Conservation (phyloP, 2,888 invertebrate genomes). For the Euplagia quadripunctaria region DNA sequence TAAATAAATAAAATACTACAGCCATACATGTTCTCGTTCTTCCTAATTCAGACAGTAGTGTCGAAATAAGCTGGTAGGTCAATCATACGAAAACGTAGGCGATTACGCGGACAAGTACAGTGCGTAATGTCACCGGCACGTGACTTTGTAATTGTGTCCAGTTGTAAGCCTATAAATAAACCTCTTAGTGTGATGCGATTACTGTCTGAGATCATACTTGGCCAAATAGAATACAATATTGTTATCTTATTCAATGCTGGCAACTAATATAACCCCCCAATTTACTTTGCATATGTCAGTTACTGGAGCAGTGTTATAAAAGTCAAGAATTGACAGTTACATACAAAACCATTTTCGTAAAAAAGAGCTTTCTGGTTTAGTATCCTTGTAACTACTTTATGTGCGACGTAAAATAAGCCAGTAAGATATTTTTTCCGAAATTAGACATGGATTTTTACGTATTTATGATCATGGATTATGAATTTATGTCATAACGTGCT, state of each 20-base stretch:
- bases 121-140: slow-evolving; percentile 51
- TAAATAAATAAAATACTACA: not conserved
- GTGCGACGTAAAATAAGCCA: not conserved
- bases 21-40: not conserved
- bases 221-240: slow-evolving; percentile 19
- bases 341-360: too few species aligned
- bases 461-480: slow-evolving; percentile 11
- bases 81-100: slow-evolving; percentile 48
- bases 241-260: slow-evolving; percentile 16
- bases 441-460: not conserved
- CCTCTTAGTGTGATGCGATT: slow-evolving; percentile 40
- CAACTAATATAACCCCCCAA: slow-evolving; percentile 1
- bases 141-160: slow-evolving; percentile 50
- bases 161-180: slow-evolving; percentile 60
- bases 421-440: too few species aligned
- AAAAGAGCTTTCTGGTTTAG: not conserved
- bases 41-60: not conserved
- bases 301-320: too few species aligned
- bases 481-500: slow-evolving; percentile 20
- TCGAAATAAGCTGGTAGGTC: slow-evolving; percentile 53
- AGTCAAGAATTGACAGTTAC: not conserved
- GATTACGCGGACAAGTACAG: slow-evolving; percentile 48
- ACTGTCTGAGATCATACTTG: slow-evolving; percentile 34
- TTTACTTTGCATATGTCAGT: not conserved
- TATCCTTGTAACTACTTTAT: not conserved